Evolutionary conservation across 2,797 vertebrate species (phyloP).

Genomic region (Girardinus metallicus): DNA sequence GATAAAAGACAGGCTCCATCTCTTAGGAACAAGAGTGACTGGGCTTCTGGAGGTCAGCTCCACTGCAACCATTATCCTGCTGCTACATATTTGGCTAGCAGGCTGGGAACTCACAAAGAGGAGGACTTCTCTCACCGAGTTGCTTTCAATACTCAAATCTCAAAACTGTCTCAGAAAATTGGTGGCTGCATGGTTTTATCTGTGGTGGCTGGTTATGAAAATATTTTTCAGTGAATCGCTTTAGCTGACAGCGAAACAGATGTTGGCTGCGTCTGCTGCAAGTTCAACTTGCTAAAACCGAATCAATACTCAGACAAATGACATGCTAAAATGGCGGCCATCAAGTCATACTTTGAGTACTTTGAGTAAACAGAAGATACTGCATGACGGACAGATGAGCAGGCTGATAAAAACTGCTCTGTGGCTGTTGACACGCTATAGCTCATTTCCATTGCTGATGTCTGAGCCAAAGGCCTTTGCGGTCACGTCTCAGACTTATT

Average conservation of each 20-base stretch:
- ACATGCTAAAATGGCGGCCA: conserved; percentile 3
- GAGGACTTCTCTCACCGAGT: conserved; percentile 28
- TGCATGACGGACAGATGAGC: conserved; percentile 38
- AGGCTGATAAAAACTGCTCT: conserved; percentile 49
- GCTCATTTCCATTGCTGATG: conserved; percentile 74
- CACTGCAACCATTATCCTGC: conserved; percentile 70
- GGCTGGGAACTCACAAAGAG: conserved; percentile 56
- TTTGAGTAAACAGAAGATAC: conserved; percentile 19
- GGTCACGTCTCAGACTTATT: conserved; percentile 68
- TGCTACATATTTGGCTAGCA: conserved; percentile 65
- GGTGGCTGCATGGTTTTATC: conserved; percentile 29
- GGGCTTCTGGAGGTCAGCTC: conserved; percentile 67
- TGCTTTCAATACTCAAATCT: conserved; percentile 24
- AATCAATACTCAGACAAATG: conserved; percentile 15
- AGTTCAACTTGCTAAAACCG: background rate
- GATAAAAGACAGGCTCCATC: conserved; percentile 86
- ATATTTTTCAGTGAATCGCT: conserved; percentile 36
- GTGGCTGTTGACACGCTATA: conserved; percentile 67
- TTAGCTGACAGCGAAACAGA: conserved; percentile 39
- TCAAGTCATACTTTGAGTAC: background rate
- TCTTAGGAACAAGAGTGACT: conserved; percentile 65
- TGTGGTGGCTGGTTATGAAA: conserved; percentile 45
- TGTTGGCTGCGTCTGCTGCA: conserved; percentile 16
- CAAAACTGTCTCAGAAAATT: conserved; percentile 52
- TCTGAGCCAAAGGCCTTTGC: conserved; percentile 44